Conservation (phyloP, 2,888 invertebrate genomes). For the Chymomyza fuscimana region DNA sequence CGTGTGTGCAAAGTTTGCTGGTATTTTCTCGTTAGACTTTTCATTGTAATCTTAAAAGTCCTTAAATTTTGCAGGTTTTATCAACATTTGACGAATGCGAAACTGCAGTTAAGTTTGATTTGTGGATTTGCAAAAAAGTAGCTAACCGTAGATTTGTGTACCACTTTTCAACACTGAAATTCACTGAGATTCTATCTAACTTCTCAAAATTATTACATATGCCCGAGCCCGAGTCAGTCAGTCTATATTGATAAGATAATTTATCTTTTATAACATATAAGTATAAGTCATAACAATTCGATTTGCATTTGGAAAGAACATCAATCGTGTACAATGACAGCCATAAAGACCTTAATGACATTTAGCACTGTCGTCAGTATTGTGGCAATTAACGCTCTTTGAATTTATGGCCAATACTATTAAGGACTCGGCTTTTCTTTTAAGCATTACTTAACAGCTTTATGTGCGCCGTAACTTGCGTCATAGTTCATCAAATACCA, state of each 20-base stretch:
- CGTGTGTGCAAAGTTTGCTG: no score
- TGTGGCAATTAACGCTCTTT: conserved; percentile 22
- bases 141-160: no score
- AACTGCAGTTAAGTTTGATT: no score
- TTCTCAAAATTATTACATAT: no score
- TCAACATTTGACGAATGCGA: no score
- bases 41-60: no score
- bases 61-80: no score
- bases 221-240: conserved; percentile 22
- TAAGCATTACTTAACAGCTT: background rate
- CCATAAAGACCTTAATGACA: background rate
- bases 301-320: conserved; percentile 48
- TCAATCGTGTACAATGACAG: background rate
- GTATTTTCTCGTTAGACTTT: no score
- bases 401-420: conserved; percentile 10
- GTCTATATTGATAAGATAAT: conserved; percentile 40
- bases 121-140: no score
- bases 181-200: no score
- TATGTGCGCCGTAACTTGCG: background rate
- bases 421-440: background rate
- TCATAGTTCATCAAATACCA: background rate
- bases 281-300: conserved; percentile 64
- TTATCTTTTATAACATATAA: conserved; percentile 42
- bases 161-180: no score
- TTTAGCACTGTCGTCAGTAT: background rate